Conservation (phyloP, 2,113 vertebrate species). For the Crotalus tigris region DNA sequence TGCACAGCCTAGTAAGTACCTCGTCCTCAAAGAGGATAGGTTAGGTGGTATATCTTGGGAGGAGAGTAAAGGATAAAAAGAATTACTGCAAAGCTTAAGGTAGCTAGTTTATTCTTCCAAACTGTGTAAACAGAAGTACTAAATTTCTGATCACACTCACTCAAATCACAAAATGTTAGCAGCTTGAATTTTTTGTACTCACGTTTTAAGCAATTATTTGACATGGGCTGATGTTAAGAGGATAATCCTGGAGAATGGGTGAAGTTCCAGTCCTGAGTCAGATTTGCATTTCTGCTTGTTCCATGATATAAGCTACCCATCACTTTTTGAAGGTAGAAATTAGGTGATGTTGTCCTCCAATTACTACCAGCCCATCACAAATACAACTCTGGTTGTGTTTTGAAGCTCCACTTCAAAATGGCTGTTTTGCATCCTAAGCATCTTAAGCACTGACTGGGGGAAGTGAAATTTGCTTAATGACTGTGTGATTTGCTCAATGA, state of each 20-base stretch:
- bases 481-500: not conserved
- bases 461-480: not conserved
- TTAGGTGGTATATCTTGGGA: not conserved
- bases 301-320: not conserved
- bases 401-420: not conserved
- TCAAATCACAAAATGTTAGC: not conserved
- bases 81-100: not conserved
- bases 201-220: not conserved
- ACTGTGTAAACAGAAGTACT: not conserved
- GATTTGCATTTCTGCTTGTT: not conserved
- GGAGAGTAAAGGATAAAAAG: not conserved
- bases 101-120: not conserved
- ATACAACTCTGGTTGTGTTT: not conserved
- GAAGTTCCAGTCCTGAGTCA: not conserved
- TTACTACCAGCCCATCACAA: not conserved
- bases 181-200: not conserved
- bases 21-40: not conserved
- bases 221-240: not conserved
- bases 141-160: not conserved
- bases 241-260: not conserved
- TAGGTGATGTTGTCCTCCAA: not conserved
- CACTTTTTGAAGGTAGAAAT: not conserved
- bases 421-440: not conserved
- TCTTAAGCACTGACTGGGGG: not conserved
- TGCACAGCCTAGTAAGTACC: not conserved